Evolutionary conservation across 2,888 invertebrate species (phyloP).

Genomic region (Dynastes hyllus): DNA sequence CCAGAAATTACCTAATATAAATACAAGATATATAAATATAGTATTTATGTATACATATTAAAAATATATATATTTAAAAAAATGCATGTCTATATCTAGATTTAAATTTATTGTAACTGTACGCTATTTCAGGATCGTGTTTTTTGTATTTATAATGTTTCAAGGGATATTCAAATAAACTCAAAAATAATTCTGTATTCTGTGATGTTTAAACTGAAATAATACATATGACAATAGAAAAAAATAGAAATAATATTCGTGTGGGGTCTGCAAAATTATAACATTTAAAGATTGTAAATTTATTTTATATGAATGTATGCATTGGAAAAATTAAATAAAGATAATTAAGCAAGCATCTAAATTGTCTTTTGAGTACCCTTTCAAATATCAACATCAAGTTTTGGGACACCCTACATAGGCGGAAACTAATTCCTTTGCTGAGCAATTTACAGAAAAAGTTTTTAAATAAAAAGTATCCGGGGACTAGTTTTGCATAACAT

Average conservation of each 20-base stretch:
- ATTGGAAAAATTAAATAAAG: slow-evolving; percentile 63
- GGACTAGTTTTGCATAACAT: too few relatives aligned
- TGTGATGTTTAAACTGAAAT: slow-evolving; percentile 60
- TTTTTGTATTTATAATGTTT: not conserved
- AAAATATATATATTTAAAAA: slow-evolving; percentile 14
- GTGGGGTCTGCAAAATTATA: slow-evolving; percentile 60
- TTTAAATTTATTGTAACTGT: slow-evolving; percentile 22
- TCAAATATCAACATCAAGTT: too few relatives aligned
- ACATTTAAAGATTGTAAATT: slow-evolving; percentile 44
- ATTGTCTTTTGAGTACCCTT: slow-evolving; percentile 22
- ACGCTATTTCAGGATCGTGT: not conserved
- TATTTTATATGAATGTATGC: slow-evolving; percentile 58
- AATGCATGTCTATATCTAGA: slow-evolving; percentile 41
- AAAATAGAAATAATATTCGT: slow-evolving; percentile 61
- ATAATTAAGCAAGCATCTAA: slow-evolving; percentile 63
- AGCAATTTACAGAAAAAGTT: too few relatives aligned
- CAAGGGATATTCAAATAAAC: slow-evolving; percentile 11
- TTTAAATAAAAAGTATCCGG: too few relatives aligned
- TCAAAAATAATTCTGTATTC: slow-evolving; percentile 38
- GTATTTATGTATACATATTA: slow-evolving; percentile 41
- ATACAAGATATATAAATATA: slow-evolving; percentile 53
- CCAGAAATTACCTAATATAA: slow-evolving; percentile 66
- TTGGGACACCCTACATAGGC: too few relatives aligned
- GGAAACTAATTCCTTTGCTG: too few relatives aligned
- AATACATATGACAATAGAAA: slow-evolving; percentile 64